Conservation (phyloP, 2,888 invertebrate genomes). For the Drosophila kanekoi region DNA sequence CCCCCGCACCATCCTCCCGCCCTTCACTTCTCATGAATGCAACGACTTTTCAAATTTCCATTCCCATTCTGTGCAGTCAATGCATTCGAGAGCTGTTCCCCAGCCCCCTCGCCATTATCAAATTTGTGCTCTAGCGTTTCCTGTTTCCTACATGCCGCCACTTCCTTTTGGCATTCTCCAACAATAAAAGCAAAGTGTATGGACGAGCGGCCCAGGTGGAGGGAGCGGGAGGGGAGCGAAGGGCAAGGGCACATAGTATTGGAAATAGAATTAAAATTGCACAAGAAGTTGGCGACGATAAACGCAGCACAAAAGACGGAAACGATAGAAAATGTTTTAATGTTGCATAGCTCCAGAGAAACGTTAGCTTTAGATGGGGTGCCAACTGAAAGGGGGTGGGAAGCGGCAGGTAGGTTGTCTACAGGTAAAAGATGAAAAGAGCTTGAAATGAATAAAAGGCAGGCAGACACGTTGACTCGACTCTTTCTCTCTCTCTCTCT, state of each 20-base stretch:
- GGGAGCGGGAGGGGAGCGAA: background rate
- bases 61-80: conserved; percentile 46
- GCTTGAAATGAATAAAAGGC: conserved; percentile 3
- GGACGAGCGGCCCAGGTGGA: no score
- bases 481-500: background rate
- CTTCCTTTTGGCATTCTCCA: conserved; percentile 49
- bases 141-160: conserved; percentile 73
- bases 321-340: conserved; percentile 79
- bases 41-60: conserved; percentile 56
- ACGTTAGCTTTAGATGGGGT: background rate
- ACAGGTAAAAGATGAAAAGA: conserved; percentile 7
- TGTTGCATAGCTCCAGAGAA: conserved; percentile 49
- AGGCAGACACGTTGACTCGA: conserved; percentile 1
- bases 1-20: background rate
- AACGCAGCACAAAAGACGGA: conserved; percentile 64
- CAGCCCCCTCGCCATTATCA: background rate
- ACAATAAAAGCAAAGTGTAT: conserved; percentile 36
- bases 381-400: background rate
- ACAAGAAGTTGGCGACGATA: conserved; percentile 62
- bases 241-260: conserved; percentile 37
- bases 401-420: background rate
- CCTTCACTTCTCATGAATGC: background rate
- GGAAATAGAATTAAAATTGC: conserved; percentile 72
- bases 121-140: conserved; percentile 50
- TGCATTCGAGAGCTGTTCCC: conserved; percentile 41